Evolutionary conservation across 1,140 invertebrate genomes (phyloP), one percentile per base, ranked within the genome.

Genomic region (Epicauta chinensis): DNA sequence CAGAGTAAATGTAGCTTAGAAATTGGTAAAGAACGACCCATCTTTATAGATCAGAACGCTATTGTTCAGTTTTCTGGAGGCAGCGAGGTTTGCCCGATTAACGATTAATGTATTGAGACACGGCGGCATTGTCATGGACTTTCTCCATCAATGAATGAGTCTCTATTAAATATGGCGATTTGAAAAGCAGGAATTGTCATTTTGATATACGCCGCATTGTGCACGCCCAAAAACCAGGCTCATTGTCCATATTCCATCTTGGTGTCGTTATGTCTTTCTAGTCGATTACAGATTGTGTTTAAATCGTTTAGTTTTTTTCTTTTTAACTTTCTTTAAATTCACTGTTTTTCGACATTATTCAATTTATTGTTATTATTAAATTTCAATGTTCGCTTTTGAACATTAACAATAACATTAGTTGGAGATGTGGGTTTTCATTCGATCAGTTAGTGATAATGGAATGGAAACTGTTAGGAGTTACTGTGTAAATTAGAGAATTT

Each of bases 1-100:
- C 65, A 55, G 56, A 56, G 64, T 69, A 69, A 69, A 69, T 69
- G 67, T 69, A 69, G 67, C 67, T 69, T 65, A 68, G 65, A 69
- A 69, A 69, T 69, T 60, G 67, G 64, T 69, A 58, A 69, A 66
- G 64, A 67, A 69, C 65, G 65, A 61, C 58, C 65, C 56, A 67
- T 67, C 66, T 68, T 69, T 65, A 68, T 67, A 62, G 65, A 68
- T 65, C 65, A 68, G 54, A 38, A 48, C 42, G 52, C 62, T 56
- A 65, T 69, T 67, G 63, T 68, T 66, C 64, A 56, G 51, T 48
- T 44, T 41, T 56, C 56, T 54, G 50, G 54, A 46, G 56, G 35
- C 53, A 55, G 50, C 56, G 57, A 48, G 49, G 55, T 44, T 47
- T 55, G 38, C 53, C 61, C 65, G 67, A 69, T 69, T 69, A 69